Percentiles rank a stretch among this genome's conserved stretches.
Conservation (phyloP, 2,797 vertebrate genomes). For the Urophycis tenuis region DNA sequence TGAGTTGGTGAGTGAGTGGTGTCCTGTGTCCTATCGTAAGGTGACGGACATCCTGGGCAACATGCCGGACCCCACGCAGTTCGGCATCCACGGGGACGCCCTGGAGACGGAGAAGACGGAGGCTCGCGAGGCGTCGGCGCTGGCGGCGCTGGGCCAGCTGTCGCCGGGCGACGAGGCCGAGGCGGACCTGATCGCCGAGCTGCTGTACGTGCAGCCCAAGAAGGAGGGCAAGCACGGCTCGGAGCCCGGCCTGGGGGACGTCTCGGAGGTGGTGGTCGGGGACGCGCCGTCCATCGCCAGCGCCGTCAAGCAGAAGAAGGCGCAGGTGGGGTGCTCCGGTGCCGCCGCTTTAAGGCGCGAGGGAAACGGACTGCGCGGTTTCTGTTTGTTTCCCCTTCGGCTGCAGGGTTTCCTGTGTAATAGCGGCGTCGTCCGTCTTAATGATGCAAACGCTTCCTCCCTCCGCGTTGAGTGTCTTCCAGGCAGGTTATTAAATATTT, state of each 20-base stretch:
- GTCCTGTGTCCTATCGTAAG: too few relatives aligned
- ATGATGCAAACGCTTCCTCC: not conserved
- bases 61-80: constrained; percentile 99
- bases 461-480: not conserved
- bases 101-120: constrained; percentile 87
- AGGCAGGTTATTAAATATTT: not conserved
- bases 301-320: constrained; percentile 84
- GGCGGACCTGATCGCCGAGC: constrained; percentile 80
- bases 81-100: constrained; percentile 92
- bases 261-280: constrained; percentile 82
- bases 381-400: not conserved
- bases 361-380: not conserved
- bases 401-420: not conserved
- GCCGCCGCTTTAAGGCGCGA: too few relatives aligned
- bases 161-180: constrained; percentile 80
- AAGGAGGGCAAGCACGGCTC: constrained; percentile 86
- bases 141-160: constrained; percentile 76
- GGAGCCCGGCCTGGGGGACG: constrained; percentile 90
- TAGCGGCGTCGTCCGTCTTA: not conserved
- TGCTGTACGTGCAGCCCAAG: constrained; percentile 82
- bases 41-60: constrained; percentile 97
- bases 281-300: constrained; percentile 83
- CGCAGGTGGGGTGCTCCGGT: constrained; percentile 88
- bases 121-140: constrained; percentile 64
- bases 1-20: too few relatives aligned